phyloP scores from a whole-genome alignment of 2,113 vertebrate species.

The Formicarius rufipectus region DNA sequence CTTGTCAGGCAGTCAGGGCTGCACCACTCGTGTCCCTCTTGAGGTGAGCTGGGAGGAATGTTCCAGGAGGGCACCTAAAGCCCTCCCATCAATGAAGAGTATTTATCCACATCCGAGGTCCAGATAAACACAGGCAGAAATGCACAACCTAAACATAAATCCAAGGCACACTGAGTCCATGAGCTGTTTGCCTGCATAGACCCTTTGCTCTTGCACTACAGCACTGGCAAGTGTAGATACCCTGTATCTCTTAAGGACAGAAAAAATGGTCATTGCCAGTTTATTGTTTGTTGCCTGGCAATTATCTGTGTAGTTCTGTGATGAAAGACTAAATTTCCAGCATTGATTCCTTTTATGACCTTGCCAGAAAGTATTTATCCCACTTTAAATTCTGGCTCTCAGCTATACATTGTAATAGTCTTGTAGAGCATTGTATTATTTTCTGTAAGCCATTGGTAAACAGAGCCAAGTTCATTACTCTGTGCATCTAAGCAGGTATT shows the following conservation, averaged over 20 bases:
- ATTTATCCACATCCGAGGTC: too few relatives aligned
- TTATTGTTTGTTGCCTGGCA: slow-evolving; percentile 22
- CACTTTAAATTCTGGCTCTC: slow-evolving; percentile 37
- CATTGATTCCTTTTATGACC: slow-evolving; percentile 33
- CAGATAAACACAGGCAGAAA: neutral
- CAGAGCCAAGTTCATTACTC: slow-evolving; percentile 15
- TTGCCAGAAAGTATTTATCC: slow-evolving; percentile 45
- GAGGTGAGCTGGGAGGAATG: accelerated
- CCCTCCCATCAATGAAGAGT: neutral
- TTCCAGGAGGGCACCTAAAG: neutral
- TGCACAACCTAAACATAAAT: neutral
- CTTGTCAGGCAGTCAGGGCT: neutral
- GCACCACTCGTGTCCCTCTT: neutral
- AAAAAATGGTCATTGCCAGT: neutral
- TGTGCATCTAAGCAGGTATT: neutral
- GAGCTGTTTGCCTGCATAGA: accelerated
- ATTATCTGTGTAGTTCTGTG: slow-evolving; percentile 25
- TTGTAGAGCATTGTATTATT: neutral
- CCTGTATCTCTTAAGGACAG: neutral
- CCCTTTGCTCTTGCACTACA: neutral
- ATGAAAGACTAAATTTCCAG: slow-evolving; percentile 15
- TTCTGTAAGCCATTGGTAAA: slow-evolving; percentile 22
- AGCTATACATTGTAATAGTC: slow-evolving; percentile 1
- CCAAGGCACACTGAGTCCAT: accelerated
- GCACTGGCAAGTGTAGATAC: neutral